Percentiles rank a stretch among this genome's conserved stretches.
These are phyloP conservation scores for Calyptommatus sinebrachiatus DNA, from an alignment of 2,113 vertebrate species.

Conservation along the genomic window DNA sequence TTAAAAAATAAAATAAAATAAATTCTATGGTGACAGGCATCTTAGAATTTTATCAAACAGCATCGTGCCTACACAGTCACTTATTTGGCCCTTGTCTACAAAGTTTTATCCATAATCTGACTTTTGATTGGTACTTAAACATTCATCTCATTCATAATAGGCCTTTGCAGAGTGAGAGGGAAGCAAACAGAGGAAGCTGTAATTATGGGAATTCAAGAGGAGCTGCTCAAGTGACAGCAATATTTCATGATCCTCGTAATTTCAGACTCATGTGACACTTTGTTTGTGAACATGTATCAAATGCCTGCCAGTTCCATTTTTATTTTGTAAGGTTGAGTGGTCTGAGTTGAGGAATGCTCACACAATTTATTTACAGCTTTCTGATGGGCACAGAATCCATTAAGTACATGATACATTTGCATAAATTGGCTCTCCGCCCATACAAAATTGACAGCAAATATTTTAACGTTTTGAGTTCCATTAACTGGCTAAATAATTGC, in stretches of 20 bases:
- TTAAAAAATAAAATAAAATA: slow-evolving; percentile 31
- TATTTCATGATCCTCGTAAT: slow-evolving; percentile 43
- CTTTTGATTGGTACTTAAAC: slow-evolving; percentile 66
- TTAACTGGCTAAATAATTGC: neutral
- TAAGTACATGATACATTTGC: slow-evolving; percentile 1
- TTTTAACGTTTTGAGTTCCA: neutral
- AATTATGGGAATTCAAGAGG: slow-evolving; percentile 64
- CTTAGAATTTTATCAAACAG: slow-evolving; percentile 40
- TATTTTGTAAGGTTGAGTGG: slow-evolving; percentile 2
- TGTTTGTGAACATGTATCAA: neutral
- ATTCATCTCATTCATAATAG: slow-evolving; percentile 60
- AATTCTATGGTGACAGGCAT: slow-evolving; percentile 32
- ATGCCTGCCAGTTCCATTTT: neutral
- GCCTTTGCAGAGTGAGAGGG: slow-evolving; percentile 54
- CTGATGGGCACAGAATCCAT: slow-evolving; percentile 2
- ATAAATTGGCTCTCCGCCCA: neutral
- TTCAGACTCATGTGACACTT: slow-evolving; percentile 44
- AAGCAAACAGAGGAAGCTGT: slow-evolving; percentile 60
- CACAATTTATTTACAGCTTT: neutral
- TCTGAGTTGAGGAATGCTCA: slow-evolving; percentile 4
- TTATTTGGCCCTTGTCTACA: slow-evolving; percentile 53
- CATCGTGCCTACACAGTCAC: slow-evolving; percentile 57
- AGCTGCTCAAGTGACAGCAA: slow-evolving; percentile 46
- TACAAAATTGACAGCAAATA: neutral
- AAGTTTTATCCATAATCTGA: slow-evolving; percentile 59